Percentiles rank a stretch among this genome's conserved stretches.
These are phyloP conservation scores for Lethrus apterus DNA, from an alignment of 1,140 invertebrate genomes.

Conservation along the genomic window DNA sequence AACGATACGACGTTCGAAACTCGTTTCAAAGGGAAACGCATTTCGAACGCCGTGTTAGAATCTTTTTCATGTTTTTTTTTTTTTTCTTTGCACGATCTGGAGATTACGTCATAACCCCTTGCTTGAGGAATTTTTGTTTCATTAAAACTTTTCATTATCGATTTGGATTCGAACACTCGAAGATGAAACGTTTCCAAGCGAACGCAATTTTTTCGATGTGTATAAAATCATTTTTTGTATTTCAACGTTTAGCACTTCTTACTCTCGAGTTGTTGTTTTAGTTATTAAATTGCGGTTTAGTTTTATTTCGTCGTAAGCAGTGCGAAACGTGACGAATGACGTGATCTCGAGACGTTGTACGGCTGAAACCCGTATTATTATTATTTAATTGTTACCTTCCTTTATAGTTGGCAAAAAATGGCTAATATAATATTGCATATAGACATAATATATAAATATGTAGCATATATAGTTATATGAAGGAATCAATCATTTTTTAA, in stretches of 20 bases:
- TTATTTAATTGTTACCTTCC: constrained; percentile 36
- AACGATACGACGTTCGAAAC: constrained; percentile 8
- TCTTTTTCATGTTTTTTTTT: too few species aligned
- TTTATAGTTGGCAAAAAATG: constrained; percentile 35
- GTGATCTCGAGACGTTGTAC: too few species aligned
- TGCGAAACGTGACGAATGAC: not conserved
- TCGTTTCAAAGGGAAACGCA: constrained; percentile 6
- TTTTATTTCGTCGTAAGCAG: too few species aligned
- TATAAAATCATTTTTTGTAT: too few species aligned
- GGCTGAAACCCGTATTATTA: constrained; percentile 10
- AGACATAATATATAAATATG: constrained; percentile 37
- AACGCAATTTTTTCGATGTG: too few species aligned
- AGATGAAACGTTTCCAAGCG: too few species aligned
- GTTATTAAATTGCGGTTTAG: too few species aligned
- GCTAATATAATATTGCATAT: constrained; percentile 34
- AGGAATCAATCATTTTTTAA: constrained; percentile 37
- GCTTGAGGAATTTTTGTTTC: constrained; percentile 1
- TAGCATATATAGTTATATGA: constrained; percentile 36
- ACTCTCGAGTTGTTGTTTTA: too few species aligned
- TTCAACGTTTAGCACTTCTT: too few species aligned
- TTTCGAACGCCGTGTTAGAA: constrained; percentile 4
- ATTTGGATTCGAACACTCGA: constrained; percentile 6
- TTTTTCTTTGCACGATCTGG: constrained; percentile 2
- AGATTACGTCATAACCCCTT: not conserved
- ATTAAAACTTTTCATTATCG: not conserved